Base-by-base conservation (phyloP, 2,797 vertebrate genomes). In the Sebastes minor region DNA sequence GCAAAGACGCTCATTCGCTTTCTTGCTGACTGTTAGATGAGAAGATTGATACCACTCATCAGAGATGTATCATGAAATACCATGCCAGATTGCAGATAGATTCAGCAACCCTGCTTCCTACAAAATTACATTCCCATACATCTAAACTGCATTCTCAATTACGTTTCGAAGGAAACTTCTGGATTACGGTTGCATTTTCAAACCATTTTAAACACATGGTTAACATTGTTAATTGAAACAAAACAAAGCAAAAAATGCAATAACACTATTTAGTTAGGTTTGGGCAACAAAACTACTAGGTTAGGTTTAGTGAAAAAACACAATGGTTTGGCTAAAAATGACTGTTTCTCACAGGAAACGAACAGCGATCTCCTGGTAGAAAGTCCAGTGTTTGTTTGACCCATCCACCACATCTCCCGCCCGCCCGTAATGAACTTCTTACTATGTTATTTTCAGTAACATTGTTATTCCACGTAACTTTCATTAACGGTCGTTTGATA, bases 321-420 rank as follows among this genome's bases (percentile, higher is more conserved):
- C 8, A 0, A 0, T 4, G 7, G 46, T 49, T 2, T 0, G 18
- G 18, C 46, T 52, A 52, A 52, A 52, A n/a, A 52, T 52, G 1
- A 52, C 4, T 20, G 42, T 49, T 49, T 20, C 42, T 20, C 46
- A 9, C 46, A 9, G 18, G 18, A 49, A 0, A 49, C 7, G 42
- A 49, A 49, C 18, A 49, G 42, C 42, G 42, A 52, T 52, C 46
- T 0, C 46, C 46, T 52, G 0, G 46, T 4, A 20, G 8, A 52
- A 6, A 52, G 46, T 52, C 8, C 0, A 18, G 1, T 49, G 46
- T 49, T 49, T 49, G 46, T 49, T 20, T 49, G 46, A 49, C 8
- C 46, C 46, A 2, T 49, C 46, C 46, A 49, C 46, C 16, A 49
- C 18, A 18, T 0, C 8, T 9, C 18, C 42, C 18, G 1, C 46